A percentile compares a stretch with the other conserved stretches of the same genome.
phyloP scores from a whole-genome alignment of 1,140 invertebrate species.

The Patella vulgata region DNA sequence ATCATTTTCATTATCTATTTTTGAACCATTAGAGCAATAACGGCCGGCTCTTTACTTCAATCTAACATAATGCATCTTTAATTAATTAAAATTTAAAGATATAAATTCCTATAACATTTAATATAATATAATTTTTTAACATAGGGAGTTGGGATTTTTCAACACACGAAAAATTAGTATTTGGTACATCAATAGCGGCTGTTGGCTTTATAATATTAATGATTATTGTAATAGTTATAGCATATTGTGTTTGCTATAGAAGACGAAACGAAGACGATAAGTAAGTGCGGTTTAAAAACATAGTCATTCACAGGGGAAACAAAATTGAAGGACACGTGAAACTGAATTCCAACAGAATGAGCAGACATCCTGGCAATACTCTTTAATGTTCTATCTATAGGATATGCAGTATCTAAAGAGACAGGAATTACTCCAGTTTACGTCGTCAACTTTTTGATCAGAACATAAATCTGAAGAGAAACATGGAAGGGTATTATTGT shows the following conservation, averaged over 20 bases:
- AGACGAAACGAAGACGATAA: conserved; percentile 9
- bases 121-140: background rate
- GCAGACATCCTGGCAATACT: too few species aligned
- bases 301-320: conserved; percentile 10
- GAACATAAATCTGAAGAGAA: too few species aligned
- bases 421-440: too few species aligned
- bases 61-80: background rate
- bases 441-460: too few species aligned
- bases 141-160: conserved; percentile 27
- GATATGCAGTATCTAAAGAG: too few species aligned
- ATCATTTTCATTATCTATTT: too few species aligned
- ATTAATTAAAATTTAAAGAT: background rate
- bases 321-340: conserved; percentile 8
- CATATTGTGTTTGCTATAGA: conserved; percentile 21
- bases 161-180: conserved; percentile 25
- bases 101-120: background rate
- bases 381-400: too few species aligned
- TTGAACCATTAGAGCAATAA: too few species aligned
- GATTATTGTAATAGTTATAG: conserved; percentile 13
- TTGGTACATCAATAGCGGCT: conserved; percentile 19
- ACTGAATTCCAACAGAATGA: conserved; percentile 4
- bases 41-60: too few species aligned
- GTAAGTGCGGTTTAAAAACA: background rate
- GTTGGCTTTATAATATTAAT: conserved; percentile 16
- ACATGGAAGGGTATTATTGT: too few species aligned